Evolutionary conservation across 2,113 vertebrate genomes (phyloP).

Genomic region (Dromiciops gliroides): DNA sequence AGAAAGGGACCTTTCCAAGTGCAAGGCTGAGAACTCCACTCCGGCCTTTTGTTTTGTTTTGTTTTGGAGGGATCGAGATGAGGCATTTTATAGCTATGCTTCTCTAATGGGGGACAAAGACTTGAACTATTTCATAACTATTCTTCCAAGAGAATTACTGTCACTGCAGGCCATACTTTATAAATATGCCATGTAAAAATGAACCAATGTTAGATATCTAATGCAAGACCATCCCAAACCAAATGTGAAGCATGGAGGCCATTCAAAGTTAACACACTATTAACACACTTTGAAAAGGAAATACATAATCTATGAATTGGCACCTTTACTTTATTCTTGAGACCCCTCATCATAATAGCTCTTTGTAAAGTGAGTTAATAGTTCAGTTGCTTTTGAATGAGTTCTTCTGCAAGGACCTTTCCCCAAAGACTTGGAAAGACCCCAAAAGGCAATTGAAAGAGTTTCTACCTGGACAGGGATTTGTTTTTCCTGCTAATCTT

Average conservation of each 20-base stretch:
- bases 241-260: not conserved
- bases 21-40: not conserved
- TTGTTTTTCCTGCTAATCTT: not conserved
- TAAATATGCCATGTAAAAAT: not conserved
- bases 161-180: too few relatives aligned
- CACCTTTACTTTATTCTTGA: not conserved
- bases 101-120: not conserved
- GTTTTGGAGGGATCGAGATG: too few relatives aligned
- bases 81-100: not conserved
- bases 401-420: not conserved
- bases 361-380: not conserved
- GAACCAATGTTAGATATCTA: not conserved
- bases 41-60: too few relatives aligned
- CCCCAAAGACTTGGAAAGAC: conserved; percentile 2
- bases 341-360: not conserved
- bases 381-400: not conserved
- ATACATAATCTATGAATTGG: not conserved
- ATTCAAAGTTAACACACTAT: not conserved
- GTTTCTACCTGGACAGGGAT: not conserved
- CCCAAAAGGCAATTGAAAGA: not conserved
- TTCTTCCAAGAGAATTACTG: not conserved
- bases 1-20: not conserved
- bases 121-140: not conserved
- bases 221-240: not conserved
- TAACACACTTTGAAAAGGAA: not conserved